These are phyloP conservation scores for Hypercompe scribonia DNA, from an alignment of 2,888 invertebrate species.

Conservation along the genomic window DNA sequence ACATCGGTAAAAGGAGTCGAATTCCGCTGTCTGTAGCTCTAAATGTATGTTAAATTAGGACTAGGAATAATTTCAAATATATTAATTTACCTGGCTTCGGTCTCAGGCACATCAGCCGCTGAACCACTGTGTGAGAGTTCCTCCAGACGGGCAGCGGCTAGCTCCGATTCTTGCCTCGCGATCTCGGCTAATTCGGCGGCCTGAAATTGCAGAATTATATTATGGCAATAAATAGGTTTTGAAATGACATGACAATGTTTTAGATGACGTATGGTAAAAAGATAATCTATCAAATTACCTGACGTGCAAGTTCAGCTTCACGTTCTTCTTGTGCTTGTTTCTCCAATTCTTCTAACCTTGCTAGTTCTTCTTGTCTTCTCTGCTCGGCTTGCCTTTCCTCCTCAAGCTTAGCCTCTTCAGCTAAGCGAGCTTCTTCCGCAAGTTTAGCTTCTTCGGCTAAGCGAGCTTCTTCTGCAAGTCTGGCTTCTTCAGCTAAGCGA, in stretches of 20 bases:
- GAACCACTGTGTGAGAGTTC: constrained; percentile 82
- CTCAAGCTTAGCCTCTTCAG: constrained; percentile 71
- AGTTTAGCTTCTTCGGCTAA: constrained; percentile 76
- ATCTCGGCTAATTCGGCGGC: constrained; percentile 90
- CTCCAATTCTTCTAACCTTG: constrained; percentile 87
- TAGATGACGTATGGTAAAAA: neutral
- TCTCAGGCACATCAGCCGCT: constrained; percentile 72
- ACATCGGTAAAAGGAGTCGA: neutral
- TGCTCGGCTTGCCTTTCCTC: constrained; percentile 83
- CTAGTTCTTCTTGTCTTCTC: constrained; percentile 85
- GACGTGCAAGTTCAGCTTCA: constrained; percentile 89
- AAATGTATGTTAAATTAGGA: neutral
- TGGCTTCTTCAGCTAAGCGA: constrained; percentile 79
- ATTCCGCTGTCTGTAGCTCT: neutral
- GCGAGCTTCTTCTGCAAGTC: constrained; percentile 79
- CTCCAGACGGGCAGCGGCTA: constrained; percentile 87
- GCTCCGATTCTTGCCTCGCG: constrained; percentile 86
- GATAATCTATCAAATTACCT: constrained; percentile 67
- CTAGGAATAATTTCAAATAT: neutral
- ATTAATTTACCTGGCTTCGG: constrained; percentile 70
- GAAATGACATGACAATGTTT: neutral
- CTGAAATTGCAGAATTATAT: constrained; percentile 58
- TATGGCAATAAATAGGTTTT: neutral
- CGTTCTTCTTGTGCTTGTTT: constrained; percentile 88
- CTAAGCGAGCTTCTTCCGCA: constrained; percentile 76